Percentiles rank a stretch among this genome's conserved stretches.
These are phyloP conservation scores for Drosophila ustulata DNA, from an alignment of 2,888 invertebrate species.

Conservation along the genomic window DNA sequence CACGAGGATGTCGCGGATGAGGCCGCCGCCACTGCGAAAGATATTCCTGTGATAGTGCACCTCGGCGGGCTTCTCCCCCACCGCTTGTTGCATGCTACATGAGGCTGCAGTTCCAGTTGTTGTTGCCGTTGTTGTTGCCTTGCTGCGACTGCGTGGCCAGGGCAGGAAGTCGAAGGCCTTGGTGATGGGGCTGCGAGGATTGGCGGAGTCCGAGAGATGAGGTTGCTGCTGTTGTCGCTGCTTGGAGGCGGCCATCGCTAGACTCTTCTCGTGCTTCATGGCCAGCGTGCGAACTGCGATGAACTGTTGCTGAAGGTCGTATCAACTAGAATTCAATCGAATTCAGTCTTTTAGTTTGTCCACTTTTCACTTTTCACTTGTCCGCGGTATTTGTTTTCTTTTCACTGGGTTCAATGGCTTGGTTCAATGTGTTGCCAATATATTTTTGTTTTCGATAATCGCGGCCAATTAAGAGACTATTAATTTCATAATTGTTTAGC, in stretches of 20 bases:
- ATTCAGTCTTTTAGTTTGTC: conserved; percentile 16
- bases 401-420: conserved; percentile 55
- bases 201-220: conserved; percentile 41
- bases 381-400: conserved; percentile 5
- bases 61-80: conserved; percentile 48
- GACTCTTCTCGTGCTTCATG: conserved; percentile 81
- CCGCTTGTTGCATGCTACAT: conserved; percentile 19
- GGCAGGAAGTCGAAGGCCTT: conserved; percentile 84
- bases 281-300: conserved; percentile 34
- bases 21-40: conserved; percentile 82
- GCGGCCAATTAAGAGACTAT: conserved; percentile 71
- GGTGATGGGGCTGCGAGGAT: conserved; percentile 82
- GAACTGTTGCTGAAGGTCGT: conserved; percentile 39
- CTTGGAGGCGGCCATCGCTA: conserved; percentile 49
- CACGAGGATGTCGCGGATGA: conserved; percentile 83
- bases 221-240: conserved; percentile 35
- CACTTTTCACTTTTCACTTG: conserved; percentile 8
- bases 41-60: conserved; percentile 82
- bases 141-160: conserved; percentile 82
- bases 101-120: conserved; percentile 11
- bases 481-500: conserved; percentile 73
- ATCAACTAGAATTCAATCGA: neutral
- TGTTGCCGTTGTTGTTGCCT: conserved; percentile 23
- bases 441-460: conserved; percentile 57
- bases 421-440: conserved; percentile 13